Evolutionary conservation across 1,140 invertebrate species (phyloP), one percentile per base, ranked within the genome.

Genomic region (Euwallacea similis): DNA sequence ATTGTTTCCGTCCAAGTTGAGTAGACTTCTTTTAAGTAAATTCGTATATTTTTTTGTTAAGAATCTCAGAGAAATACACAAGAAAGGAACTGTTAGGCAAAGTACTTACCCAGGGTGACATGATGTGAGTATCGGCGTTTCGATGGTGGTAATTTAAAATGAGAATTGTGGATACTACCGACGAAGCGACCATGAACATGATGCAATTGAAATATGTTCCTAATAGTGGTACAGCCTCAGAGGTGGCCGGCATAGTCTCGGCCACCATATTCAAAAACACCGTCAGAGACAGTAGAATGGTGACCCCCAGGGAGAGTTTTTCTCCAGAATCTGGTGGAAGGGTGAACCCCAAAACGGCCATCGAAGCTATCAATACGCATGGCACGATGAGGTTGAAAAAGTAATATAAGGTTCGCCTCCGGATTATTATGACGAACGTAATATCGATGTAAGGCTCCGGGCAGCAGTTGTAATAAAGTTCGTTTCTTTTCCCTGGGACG

Each of bases 381-480:
- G 98, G 98, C 78, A 99, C 96, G 82, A 99, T 98, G 78, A 99
- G 88, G 86, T 99, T 99, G 89, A 99, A 98, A 85, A 98, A 98
- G 87, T 99, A 99, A 86, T 99, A 99, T 69, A 99, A 88, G 33
- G 96, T 99, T 79, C 97, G 87, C 82, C 98, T 87, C 76, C 97
- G 87, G 80, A 99, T 98, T 86, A 97, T 93, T 79, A 99, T 96
- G 67, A 93, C 95, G 84, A 98, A 99, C 41, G 97, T 99, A 56
- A 99, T 90, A 84, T 99, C 98, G 73, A 98, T 91, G 85, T 98
- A 98, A 60, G 95, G 93, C 84, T 96, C 93, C 55, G 94, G 94
- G 79, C 94, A 93, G 82, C 92, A 93, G 73, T 89, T 86, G 82
- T 94, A 93, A 69, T 87, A 87, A 80, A 93, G 91, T 62, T 88